Evolutionary conservation across 35 echinoderm and acorn worm species (phyloP).

Genomic region (Heliocidaris erythrogramma): DNA sequence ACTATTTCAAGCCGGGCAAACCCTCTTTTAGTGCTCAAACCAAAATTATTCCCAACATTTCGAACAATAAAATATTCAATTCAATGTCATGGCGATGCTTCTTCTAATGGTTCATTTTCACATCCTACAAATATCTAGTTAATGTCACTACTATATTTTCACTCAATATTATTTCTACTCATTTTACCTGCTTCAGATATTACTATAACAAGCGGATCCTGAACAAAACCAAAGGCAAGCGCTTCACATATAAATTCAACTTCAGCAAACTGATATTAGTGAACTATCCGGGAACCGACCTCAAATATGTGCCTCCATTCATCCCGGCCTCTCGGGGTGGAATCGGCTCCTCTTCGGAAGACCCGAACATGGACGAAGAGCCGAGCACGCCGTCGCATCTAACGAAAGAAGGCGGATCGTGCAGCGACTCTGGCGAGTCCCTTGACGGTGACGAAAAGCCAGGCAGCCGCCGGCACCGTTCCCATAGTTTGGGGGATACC

Average conservation of each 20-base stretch:
- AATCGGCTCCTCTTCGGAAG: constrained; percentile 45
- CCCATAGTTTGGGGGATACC: constrained; percentile 86
- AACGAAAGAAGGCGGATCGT: constrained; percentile 54
- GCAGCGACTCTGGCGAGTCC: constrained; percentile 74
- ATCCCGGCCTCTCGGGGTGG: constrained; percentile 56
- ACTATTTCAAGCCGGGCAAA: too few species aligned
- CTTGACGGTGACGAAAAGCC: constrained; percentile 75
- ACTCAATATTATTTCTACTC: background rate
- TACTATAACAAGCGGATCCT: constrained; percentile 99
- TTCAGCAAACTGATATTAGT: constrained; percentile 98
- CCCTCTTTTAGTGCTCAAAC: too few species aligned
- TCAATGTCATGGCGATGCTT: too few species aligned
- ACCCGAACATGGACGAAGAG: constrained; percentile 62
- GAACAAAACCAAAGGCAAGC: constrained; percentile 96
- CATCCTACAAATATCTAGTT: background rate
- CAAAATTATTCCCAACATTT: too few species aligned
- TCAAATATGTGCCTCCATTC: constrained; percentile 83
- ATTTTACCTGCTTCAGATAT: constrained; percentile 69
- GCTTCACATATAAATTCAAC: constrained; percentile 99
- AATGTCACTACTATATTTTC: background rate
- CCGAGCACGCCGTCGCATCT: constrained; percentile 56
- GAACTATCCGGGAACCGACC: constrained; percentile 89
- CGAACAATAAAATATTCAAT: too few species aligned
- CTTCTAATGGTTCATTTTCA: too few species aligned
- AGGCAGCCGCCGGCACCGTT: constrained; percentile 68